Percentiles rank a stretch among this genome's conserved stretches.
These are phyloP conservation scores for Thereuonema tuberculata DNA, from an alignment of 1,140 invertebrate species.

Conservation along the genomic window DNA sequence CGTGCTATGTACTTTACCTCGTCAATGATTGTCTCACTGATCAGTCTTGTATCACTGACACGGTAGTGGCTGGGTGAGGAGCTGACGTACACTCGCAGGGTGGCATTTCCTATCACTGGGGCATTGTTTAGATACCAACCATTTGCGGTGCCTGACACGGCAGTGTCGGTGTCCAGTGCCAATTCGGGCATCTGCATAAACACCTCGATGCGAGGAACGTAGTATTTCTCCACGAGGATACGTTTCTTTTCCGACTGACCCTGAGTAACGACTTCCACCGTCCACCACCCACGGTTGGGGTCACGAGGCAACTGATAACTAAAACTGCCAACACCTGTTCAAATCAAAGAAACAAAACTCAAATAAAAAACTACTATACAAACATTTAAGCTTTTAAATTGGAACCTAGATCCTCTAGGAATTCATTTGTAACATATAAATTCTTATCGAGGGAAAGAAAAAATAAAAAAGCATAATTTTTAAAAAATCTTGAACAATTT, in stretches of 20 bases:
- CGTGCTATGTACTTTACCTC: no score
- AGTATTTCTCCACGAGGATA: conserved; percentile 36
- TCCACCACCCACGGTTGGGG: conserved; percentile 35
- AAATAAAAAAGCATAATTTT: no score
- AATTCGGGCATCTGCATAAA: conserved; percentile 27
- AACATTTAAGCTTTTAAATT: no score
- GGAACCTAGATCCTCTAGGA: no score
- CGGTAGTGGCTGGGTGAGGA: conserved; percentile 1
- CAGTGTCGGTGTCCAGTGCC: conserved; percentile 28
- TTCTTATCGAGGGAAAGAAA: neutral
- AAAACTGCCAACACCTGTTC: conserved; percentile 30
- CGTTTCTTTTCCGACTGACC: conserved; percentile 34
- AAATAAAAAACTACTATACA: no score
- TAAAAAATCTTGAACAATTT: no score
- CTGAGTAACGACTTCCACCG: conserved; percentile 32
- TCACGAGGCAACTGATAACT: conserved; percentile 30
- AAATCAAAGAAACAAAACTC: no score
- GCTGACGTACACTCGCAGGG: conserved; percentile 22
- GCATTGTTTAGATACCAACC: conserved; percentile 29
- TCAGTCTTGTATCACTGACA: conserved; percentile 6
- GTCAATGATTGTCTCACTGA: no score
- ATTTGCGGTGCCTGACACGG: conserved; percentile 24
- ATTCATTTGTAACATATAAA: neutral
- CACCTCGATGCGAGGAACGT: conserved; percentile 36
- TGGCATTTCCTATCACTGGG: conserved; percentile 28